Base-by-base conservation (phyloP, 2,888 invertebrate species). In the Cryptus viduatorius region DNA sequence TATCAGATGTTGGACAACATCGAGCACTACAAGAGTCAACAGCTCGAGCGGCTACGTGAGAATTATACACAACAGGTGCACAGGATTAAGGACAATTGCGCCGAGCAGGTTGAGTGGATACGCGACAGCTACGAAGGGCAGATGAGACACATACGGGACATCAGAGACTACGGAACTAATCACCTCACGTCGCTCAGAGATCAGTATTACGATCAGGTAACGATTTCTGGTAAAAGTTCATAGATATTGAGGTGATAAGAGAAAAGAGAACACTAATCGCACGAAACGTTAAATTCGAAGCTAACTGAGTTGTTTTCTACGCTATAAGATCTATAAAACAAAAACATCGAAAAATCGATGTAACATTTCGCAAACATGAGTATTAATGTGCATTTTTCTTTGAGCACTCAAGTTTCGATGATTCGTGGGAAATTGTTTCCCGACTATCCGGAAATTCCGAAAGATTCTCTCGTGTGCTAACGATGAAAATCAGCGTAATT, bases 51-150 rank as follows among this genome's bases (percentile, higher is more conserved):
- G 90, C 94, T 99, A 84, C 95, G 98, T 42, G 98, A 98, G 93
- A 98, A 98, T 94, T 99, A 99, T 93, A 96, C 98, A 71, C 96
- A 96, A 93, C 98, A 98, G 95, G 98, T 98, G 89, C 97, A 97
- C 93, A 95, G 97, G 87, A 98, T 99, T 90, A 97, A 97, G 92
- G 98, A 98, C 91, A 98, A 99, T 92, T 99, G 98, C 93, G 96
- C 97, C 37, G 97, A 97, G 92, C 98, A 98, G 94, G 97, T 98
- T 94, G 98, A 98, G 91, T 98, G 98, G 96, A 97, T 99, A 88
- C 97, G 98, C 91, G 97, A 96, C 92, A 98, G 98, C 93, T 99
- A 99, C 93, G 96, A 97, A 89, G 95, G 96, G 50, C 98, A 98
- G 94, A 96, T 98, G 68, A 97, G 96, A 90, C 97, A 98, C 93